phyloP scores from a whole-genome alignment of 2,888 invertebrate genomes.

The Ptychoptera albimana region DNA sequence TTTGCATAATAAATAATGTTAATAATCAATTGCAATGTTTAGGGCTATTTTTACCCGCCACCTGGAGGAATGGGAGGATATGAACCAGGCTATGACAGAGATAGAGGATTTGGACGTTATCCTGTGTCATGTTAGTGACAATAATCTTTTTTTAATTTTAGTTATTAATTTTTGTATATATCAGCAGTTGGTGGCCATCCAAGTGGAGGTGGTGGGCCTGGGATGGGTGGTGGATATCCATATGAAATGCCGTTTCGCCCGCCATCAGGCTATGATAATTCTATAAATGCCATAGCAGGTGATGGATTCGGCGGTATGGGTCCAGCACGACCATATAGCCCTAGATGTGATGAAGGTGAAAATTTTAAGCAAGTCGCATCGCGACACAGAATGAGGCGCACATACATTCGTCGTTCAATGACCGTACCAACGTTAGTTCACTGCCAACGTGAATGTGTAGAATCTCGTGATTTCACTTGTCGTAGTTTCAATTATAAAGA shows the following conservation, averaged over 20 bases:
- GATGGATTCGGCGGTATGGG: constrained; percentile 25
- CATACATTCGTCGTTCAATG: constrained; percentile 57
- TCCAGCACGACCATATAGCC: constrained; percentile 29
- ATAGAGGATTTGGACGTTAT: neutral
- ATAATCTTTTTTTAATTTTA: neutral
- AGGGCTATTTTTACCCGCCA: no score
- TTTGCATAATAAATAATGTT: no score
- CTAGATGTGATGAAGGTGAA: constrained; percentile 63
- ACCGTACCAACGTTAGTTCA: constrained; percentile 58
- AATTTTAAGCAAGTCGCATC: constrained; percentile 69
- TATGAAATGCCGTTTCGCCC: constrained; percentile 25
- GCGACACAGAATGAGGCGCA: constrained; percentile 60
- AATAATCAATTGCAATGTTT: no score
- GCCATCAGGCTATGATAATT: constrained; percentile 21
- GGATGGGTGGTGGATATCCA: constrained; percentile 14
- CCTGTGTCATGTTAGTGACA: neutral
- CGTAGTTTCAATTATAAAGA: constrained; percentile 61
- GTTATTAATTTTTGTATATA: neutral
- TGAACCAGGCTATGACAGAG: constrained; percentile 1
- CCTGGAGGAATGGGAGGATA: no score
- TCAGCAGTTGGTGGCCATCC: constrained; percentile 8
- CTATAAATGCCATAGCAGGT: constrained; percentile 24
- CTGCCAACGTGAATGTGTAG: constrained; percentile 73
- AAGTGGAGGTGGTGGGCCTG: constrained; percentile 13
- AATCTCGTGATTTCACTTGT: constrained; percentile 68